phyloP scores from a whole-genome alignment of 2,113 vertebrate species.

The Trogon surrucura region DNA sequence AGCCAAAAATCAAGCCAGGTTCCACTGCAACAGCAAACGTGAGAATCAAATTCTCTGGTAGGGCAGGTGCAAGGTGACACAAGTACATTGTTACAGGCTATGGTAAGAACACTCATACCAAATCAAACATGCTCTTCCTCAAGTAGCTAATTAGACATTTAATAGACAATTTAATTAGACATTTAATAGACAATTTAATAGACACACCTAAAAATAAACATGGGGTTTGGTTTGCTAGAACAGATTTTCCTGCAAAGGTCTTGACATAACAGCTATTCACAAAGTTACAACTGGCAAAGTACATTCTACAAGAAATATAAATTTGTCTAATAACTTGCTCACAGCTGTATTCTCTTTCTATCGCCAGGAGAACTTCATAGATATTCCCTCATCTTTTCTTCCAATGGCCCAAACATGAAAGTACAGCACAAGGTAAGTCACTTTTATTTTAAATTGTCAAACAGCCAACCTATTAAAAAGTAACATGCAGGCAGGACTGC shows the following conservation, averaged over 20 bases:
- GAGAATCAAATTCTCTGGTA: not conserved
- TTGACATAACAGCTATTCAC: not conserved
- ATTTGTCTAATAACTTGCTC: not conserved
- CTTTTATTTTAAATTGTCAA: not conserved
- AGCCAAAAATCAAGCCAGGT: not conserved
- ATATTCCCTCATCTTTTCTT: not conserved
- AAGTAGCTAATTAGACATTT: constrained; percentile 30
- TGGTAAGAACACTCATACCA: not conserved
- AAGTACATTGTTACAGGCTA: not conserved
- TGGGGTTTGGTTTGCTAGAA: not conserved
- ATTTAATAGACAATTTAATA: no score
- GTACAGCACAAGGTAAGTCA: not conserved
- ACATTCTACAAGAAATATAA: not conserved
- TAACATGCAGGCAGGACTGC: not conserved
- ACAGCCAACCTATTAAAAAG: not conserved
- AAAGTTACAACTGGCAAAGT: not conserved
- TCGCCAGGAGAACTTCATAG: not conserved
- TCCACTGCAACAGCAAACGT: not conserved
- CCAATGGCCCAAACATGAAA: not conserved
- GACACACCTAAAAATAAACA: not conserved
- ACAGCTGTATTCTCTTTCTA: not conserved
- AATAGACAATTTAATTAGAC: no score
- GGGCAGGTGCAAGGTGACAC: not conserved
- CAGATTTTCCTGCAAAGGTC: not conserved
- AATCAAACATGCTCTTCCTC: not conserved